Evolutionary conservation across 2,113 vertebrate genomes (phyloP).

Genomic region (Arothron firmamentum): DNA sequence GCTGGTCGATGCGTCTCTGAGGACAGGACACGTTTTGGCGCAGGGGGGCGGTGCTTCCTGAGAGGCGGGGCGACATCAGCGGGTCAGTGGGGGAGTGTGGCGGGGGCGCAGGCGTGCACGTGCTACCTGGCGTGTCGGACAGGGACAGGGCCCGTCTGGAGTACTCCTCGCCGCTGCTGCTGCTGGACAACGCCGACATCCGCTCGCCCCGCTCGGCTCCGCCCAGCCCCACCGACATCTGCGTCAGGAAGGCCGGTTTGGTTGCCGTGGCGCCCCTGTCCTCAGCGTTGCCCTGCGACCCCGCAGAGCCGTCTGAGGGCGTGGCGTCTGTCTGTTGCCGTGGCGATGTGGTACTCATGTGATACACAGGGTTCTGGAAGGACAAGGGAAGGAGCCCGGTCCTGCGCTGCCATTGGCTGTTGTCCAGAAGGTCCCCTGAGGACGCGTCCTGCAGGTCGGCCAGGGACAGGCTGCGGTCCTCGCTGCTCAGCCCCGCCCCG

Average conservation of each 20-base stretch:
- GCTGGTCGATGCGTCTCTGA: slow-evolving; percentile 91
- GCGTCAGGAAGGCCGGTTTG: slow-evolving; percentile 80
- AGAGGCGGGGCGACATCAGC: neutral
- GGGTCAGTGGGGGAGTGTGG: neutral
- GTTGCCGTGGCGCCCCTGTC: slow-evolving; percentile 69
- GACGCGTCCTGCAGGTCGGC: slow-evolving; percentile 90
- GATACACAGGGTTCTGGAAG: slow-evolving; percentile 97
- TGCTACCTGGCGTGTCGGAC: slow-evolving; percentile 74
- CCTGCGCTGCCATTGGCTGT: slow-evolving; percentile 79
- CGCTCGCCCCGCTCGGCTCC: slow-evolving; percentile 41
- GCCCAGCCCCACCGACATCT: slow-evolving; percentile 64
- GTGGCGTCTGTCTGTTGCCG: slow-evolving; percentile 63
- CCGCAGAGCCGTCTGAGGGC: slow-evolving; percentile 85
- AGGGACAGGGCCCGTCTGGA: slow-evolving; percentile 83
- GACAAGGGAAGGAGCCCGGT: slow-evolving; percentile 89
- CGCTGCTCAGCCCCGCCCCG: slow-evolving; percentile 80
- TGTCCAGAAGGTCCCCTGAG: slow-evolving; percentile 74
- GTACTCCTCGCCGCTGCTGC: slow-evolving; percentile 83
- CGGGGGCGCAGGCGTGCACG: neutral
- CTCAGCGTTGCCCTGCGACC: slow-evolving; percentile 87
- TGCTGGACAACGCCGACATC: slow-evolving; percentile 64
- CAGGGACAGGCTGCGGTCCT: slow-evolving; percentile 93
- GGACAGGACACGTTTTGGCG: slow-evolving; percentile 72
- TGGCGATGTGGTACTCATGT: slow-evolving; percentile 91
- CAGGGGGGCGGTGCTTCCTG: slow-evolving; percentile 40